Evolutionary conservation across 2,113 vertebrate genomes (phyloP).

Genomic region (Nibea coibor): DNA sequence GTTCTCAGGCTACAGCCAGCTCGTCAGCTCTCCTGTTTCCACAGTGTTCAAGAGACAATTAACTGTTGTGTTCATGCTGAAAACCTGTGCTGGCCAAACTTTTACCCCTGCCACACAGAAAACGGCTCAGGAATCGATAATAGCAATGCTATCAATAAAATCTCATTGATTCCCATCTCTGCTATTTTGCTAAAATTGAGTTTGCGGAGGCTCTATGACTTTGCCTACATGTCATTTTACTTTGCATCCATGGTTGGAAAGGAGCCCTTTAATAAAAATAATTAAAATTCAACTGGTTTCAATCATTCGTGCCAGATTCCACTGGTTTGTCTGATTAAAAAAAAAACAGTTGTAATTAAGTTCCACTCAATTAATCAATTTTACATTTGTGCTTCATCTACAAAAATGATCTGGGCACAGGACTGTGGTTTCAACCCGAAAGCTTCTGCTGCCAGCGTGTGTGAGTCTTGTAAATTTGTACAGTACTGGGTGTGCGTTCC

Average conservation of each 20-base stretch:
- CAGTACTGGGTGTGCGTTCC: conserved; percentile 48
- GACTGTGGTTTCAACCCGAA: conserved; percentile 22
- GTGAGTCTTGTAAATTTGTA: conserved; percentile 46
- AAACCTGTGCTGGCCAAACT: too few species aligned
- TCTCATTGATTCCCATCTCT: too few species aligned
- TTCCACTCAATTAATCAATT: neutral
- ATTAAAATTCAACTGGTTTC: neutral
- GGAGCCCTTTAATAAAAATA: neutral
- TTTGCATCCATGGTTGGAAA: neutral
- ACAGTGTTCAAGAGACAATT: too few species aligned
- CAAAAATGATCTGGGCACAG: neutral
- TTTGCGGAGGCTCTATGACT: neutral
- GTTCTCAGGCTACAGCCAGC: too few species aligned
- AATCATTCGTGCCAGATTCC: neutral
- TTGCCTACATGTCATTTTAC: neutral
- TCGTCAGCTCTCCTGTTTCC: too few species aligned
- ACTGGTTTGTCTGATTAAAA: neutral
- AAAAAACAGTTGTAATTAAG: neutral
- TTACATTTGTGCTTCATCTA: conserved; percentile 9
- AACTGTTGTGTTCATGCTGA: too few species aligned
- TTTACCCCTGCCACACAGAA: too few species aligned
- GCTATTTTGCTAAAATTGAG: neutral
- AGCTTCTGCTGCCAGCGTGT: conserved; percentile 2
- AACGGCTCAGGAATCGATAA: too few species aligned
- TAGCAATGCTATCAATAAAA: too few species aligned